Percentiles rank a stretch among this genome's conserved stretches.
Conservation (phyloP, 2,113 vertebrate species). For the Upupa epops region DNA sequence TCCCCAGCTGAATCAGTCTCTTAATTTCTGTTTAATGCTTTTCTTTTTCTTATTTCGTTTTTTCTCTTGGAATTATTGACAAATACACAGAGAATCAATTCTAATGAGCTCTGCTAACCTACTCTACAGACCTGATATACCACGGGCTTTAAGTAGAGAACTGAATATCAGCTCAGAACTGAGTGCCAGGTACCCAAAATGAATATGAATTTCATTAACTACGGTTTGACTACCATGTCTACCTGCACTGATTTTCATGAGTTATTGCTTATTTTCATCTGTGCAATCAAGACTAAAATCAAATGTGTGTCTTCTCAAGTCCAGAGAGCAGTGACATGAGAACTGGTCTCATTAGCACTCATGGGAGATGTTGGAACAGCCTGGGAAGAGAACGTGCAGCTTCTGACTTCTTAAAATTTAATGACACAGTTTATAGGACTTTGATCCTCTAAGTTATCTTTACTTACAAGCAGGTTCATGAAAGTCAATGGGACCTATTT, state of each 20-base stretch:
- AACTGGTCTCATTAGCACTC: constrained; percentile 46
- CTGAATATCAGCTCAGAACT: not conserved
- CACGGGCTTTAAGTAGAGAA: not conserved
- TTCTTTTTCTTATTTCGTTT: too few relatives aligned
- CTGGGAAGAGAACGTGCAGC: not conserved
- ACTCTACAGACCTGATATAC: not conserved
- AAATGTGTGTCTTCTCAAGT: constrained; percentile 9
- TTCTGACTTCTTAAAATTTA: constrained; percentile 67
- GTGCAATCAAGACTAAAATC: not conserved
- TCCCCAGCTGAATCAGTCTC: not conserved
- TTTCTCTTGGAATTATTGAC: not conserved
- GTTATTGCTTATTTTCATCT: constrained; percentile 28
- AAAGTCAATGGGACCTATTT: constrained; percentile 63
- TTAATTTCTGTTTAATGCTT: not conserved
- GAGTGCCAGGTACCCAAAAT: not conserved
- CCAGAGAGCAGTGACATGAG: not conserved
- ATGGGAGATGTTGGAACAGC: constrained; percentile 27
- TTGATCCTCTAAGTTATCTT: constrained; percentile 67
- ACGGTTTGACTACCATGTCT: not conserved
- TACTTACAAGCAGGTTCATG: constrained; percentile 62
- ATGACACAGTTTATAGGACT: constrained; percentile 59
- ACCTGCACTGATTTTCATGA: not conserved
- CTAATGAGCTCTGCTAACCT: not conserved
- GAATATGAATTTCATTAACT: not conserved
- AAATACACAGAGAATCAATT: not conserved